Evolutionary conservation across 2,888 invertebrate species (phyloP), one percentile per base, ranked within the genome.

Genomic region (Diachrysia chrysitis): DNA sequence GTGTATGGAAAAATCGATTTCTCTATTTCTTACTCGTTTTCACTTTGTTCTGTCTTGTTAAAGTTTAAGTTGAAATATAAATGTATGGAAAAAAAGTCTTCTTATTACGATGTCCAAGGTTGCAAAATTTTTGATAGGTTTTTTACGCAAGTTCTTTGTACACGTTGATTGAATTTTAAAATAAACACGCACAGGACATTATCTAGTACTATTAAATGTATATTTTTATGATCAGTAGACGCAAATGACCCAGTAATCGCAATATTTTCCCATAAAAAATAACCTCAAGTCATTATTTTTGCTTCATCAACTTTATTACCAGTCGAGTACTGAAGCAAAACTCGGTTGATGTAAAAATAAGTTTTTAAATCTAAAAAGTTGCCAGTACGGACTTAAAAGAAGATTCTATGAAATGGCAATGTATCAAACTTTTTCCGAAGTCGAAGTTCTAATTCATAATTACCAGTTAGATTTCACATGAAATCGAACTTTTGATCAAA

Each of bases 261-360:
- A 42, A 42, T n/a, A 5, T n/a, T n/a, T 16, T 6, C n/a, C n/a
- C 42, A 42, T 42, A 42, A n/a, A 42, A 42, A 42, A 16, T n/a
- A 42, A 42, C n/a, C 42, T n/a, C 42, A 42, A n/a, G 42, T 42
- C 42, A 42, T 42, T 42, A 42, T 42, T 42, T 42, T 42, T 42
- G 42, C 42, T 42, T 42, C 42, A n/a, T 42, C 42, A n/a, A 42
- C 42, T 42, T 42, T 42, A 42, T 42, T 42, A 42, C n/a, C n/a
- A 7, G 42, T n/a, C n/a, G n/a, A 5, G 16, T n/a, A 42, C 5
- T 42, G n/a, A 6, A 4, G 42, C 16, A 42, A 42, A 42, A 42
- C n/a, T 42, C 16, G 42, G n/a, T n/a, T n/a, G 42, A 42, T 42
- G n/a, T 42, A n/a, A 5, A 42, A 42, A 42, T n/a, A 42, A 42